Percentiles rank a stretch among this genome's conserved stretches.
Conservation (phyloP, 2,113 vertebrate genomes). For the Meleagris gallopavo region DNA sequence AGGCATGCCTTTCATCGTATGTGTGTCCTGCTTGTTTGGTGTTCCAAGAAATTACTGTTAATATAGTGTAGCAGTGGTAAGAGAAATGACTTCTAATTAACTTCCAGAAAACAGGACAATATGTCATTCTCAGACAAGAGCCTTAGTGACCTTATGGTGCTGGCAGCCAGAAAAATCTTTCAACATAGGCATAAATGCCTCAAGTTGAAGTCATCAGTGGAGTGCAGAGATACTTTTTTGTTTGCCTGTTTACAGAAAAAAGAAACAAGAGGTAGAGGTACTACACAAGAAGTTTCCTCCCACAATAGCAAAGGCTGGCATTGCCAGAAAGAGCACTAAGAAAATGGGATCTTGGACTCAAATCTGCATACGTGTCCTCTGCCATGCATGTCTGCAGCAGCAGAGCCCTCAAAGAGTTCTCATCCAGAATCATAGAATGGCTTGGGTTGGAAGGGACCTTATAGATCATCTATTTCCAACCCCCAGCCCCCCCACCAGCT, state of each 20-base stretch:
- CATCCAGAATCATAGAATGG: neutral
- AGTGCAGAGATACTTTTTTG: neutral
- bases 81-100: neutral
- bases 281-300: neutral
- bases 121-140: neutral
- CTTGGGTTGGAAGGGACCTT: too few species aligned
- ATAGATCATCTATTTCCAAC: too few species aligned
- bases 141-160: neutral
- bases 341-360: neutral
- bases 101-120: neutral
- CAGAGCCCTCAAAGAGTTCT: neutral
- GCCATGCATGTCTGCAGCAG: neutral
- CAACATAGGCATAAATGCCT: neutral
- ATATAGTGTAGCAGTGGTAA: neutral
- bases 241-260: too few species aligned
- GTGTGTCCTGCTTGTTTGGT: neutral
- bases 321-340: neutral
- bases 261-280: neutral
- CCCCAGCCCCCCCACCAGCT: too few species aligned
- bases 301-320: neutral
- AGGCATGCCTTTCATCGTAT: neutral
- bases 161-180: neutral
- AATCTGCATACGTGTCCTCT: neutral
- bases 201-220: neutral
- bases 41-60: constrained; percentile 10